Evolutionary conservation across 2,888 invertebrate genomes (phyloP), one percentile per base, ranked within the genome.

Genomic region (Zaprionus obscuricornis): DNA sequence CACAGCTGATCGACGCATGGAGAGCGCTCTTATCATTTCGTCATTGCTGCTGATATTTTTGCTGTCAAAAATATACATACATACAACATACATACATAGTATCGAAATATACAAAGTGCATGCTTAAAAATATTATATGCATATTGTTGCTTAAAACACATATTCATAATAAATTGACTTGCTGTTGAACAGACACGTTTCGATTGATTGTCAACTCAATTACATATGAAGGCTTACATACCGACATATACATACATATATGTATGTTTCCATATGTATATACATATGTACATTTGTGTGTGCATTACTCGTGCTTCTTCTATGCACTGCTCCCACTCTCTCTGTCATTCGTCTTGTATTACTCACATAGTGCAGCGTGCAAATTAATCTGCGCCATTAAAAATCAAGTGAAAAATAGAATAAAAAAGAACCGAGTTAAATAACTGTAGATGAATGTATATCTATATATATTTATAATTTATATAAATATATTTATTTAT

Each of bases 341-440:
- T 20, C 18, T 13, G 5, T 7, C 2, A 26, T n/a, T 18, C 14
- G 52, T 24, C 47, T 50, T 43, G 49, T 49, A 26, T 6, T 11
- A 17, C 34, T 20, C 8, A 18, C 17, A 26, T 6, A 59, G 77
- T 66, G 70, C 67, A 70, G 67, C 36, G 74, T 67, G 78, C 71
- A 78, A 74, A 65, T 71, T 58, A 52, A 55, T 64, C 55, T 50
- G 36, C 55, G 73, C 54, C 69, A 68, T 70, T 66, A 14, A 10
- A 40, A 63, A 47, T 13, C 39, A 27, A 29, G n/a, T 49, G 24
- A 43, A 59, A 10, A 46, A 36, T 40, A n/a, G n/a, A n/a, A n/a
- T n/a, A n/a, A 46, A 58, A 11, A 29, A 11, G 3, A 22, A 14
- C 16, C 20, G 39, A 54, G 22, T 10, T 10, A 16, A 5, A 22